Percentiles rank a stretch among this genome's conserved stretches.
Conservation (phyloP, 2,888 invertebrate genomes). For the Argyresthia albistria region DNA sequence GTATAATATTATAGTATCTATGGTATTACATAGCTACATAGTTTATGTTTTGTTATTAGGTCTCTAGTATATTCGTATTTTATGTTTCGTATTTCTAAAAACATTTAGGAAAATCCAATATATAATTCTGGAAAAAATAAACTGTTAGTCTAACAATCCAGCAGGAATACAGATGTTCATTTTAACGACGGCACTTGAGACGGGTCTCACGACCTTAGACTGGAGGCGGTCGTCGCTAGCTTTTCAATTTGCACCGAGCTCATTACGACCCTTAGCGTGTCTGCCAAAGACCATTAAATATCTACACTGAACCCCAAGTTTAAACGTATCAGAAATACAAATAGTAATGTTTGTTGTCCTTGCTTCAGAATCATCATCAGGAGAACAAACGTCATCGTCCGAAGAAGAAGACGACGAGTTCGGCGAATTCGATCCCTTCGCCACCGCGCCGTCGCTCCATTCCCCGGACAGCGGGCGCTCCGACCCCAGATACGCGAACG, state of each 20-base stretch:
- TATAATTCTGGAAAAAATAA: too few species aligned
- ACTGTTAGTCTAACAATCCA: too few species aligned
- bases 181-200: conserved; percentile 43
- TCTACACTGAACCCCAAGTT: background rate
- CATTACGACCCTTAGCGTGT: conserved; percentile 32
- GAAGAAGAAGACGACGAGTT: conserved; percentile 75
- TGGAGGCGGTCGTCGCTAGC: conserved; percentile 10
- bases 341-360: conserved; percentile 11
- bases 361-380: conserved; percentile 58
- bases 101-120: too few species aligned
- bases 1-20: too few species aligned
- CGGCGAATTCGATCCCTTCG: conserved; percentile 63
- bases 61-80: too few species aligned
- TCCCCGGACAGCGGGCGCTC: conserved; percentile 79
- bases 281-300: conserved; percentile 15
- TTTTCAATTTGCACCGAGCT: conserved; percentile 27
- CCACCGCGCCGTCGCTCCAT: conserved; percentile 73
- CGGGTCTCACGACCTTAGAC: conserved; percentile 28
- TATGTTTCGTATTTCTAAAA: too few species aligned
- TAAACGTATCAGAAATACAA: background rate
- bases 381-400: conserved; percentile 64
- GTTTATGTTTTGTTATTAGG: too few species aligned
- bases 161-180: conserved; percentile 24
- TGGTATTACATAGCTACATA: too few species aligned
- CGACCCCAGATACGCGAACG: conserved; percentile 67